Conservation (phyloP, 2,888 invertebrate species). For the Melinaea marsaeus region DNA sequence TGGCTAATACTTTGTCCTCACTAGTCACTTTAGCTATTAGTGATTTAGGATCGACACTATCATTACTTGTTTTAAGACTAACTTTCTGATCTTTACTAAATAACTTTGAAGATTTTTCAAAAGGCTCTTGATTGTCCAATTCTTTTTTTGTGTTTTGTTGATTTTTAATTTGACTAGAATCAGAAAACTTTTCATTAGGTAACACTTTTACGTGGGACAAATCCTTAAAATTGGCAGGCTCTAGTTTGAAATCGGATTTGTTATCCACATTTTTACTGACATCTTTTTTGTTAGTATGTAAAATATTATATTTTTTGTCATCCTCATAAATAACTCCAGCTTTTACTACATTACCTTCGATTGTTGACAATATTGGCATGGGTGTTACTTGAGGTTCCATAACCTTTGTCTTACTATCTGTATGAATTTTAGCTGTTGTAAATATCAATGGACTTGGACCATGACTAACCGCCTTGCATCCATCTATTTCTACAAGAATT, state of each 20-base stretch:
- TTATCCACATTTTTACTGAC: conserved; percentile 8
- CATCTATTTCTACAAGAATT: conserved; percentile 60
- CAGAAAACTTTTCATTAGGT: not conserved
- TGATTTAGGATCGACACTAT: conserved; percentile 1
- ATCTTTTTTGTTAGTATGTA: conserved; percentile 7
- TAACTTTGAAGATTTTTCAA: conserved; percentile 7
- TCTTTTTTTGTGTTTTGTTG: conserved; percentile 9
- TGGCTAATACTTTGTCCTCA: conserved; percentile 6
- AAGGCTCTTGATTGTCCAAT: conserved; percentile 6
- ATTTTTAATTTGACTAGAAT: conserved; percentile 10
- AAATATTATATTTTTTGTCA: conserved; percentile 10
- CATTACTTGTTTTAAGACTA: conserved; percentile 10
- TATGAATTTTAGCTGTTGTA: conserved; percentile 72
- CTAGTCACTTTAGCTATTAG: conserved; percentile 7
- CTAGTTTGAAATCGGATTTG: conserved; percentile 15
- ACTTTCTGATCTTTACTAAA: conserved; percentile 4
- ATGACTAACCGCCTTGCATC: conserved; percentile 44
- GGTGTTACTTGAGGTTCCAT: conserved; percentile 66
- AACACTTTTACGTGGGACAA: not conserved
- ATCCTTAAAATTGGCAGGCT: not conserved
- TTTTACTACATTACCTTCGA: conserved; percentile 53
- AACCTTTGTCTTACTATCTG: conserved; percentile 54
- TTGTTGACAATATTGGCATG: conserved; percentile 62
- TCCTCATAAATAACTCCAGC: conserved; percentile 22
- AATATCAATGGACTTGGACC: conserved; percentile 62